Conservation (phyloP, 2,888 invertebrate genomes). For the Ctenicera cuprea region DNA sequence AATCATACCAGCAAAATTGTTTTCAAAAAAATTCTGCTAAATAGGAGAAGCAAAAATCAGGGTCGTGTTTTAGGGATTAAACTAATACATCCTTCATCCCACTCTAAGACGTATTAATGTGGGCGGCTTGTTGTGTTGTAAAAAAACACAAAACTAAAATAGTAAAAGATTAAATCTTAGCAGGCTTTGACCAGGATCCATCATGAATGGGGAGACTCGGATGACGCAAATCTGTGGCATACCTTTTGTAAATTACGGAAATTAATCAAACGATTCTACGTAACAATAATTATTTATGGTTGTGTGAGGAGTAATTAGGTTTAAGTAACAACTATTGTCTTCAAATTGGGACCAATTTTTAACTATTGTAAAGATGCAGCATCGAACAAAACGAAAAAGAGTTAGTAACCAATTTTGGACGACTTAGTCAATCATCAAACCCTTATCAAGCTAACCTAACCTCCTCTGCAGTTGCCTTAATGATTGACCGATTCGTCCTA, state of each 20-base stretch:
- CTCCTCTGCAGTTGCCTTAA: no score
- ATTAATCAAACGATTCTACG: no score
- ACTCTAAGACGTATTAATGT: neutral
- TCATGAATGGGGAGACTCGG: neutral
- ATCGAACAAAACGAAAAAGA: no score
- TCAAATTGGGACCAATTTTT: no score
- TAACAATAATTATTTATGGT: no score
- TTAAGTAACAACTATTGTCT: no score
- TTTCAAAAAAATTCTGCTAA: constrained; percentile 1
- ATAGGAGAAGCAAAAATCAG: neutral
- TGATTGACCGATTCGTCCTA: no score
- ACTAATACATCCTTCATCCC: constrained; percentile 20
- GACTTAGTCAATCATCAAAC: no score
- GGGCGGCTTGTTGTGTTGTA: constrained; percentile 6
- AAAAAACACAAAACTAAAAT: constrained; percentile 14
- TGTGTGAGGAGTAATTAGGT: no score
- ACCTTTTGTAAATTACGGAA: neutral
- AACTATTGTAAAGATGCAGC: no score
- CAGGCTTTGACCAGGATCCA: constrained; percentile 30
- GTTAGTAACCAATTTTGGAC: no score
- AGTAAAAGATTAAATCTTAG: constrained; percentile 9
- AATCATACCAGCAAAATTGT: constrained; percentile 15
- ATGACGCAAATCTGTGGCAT: constrained; percentile 7
- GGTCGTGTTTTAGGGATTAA: neutral
- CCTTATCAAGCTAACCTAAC: no score